phyloP scores from a whole-genome alignment of 1,140 invertebrate species.

The Sycophaga agraensis region DNA sequence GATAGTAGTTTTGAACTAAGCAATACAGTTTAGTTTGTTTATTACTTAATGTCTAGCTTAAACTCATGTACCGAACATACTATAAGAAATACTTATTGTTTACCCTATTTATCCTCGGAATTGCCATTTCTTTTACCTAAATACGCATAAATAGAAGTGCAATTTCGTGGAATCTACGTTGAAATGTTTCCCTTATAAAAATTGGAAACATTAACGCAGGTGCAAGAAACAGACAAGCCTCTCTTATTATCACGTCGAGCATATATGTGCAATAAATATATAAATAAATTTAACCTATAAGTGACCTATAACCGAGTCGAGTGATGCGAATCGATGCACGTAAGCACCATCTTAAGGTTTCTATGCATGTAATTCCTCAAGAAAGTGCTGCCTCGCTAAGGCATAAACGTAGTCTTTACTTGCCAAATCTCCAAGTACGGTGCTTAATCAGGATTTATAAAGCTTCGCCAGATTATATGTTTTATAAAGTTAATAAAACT shows the following conservation, averaged over 20 bases:
- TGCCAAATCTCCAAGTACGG: conserved; percentile 12
- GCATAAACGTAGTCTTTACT: conserved; percentile 7
- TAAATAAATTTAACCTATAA: background rate
- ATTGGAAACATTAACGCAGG: background rate
- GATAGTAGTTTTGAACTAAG: background rate
- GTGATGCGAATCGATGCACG: conserved; percentile 1
- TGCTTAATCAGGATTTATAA: background rate
- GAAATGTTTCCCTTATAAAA: background rate
- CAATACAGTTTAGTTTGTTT: background rate
- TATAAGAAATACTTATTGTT: background rate
- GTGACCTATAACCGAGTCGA: conserved; percentile 1
- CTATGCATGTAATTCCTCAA: background rate
- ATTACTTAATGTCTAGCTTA: background rate
- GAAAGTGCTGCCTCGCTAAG: background rate
- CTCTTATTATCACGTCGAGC: conserved; percentile 17
- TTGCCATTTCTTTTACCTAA: conserved; percentile 25
- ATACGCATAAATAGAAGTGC: background rate
- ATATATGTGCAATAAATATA: conserved; percentile 23
- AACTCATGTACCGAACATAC: conserved; percentile 1
- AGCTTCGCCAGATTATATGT: no score
- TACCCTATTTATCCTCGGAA: conserved; percentile 4
- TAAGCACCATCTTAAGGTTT: conserved; percentile 10
- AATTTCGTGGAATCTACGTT: conserved; percentile 1
- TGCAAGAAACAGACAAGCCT: conserved; percentile 17
- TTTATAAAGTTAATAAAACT: background rate